Conservation (phyloP, 2,797 vertebrate species). For the Gorsachius magnificus region DNA sequence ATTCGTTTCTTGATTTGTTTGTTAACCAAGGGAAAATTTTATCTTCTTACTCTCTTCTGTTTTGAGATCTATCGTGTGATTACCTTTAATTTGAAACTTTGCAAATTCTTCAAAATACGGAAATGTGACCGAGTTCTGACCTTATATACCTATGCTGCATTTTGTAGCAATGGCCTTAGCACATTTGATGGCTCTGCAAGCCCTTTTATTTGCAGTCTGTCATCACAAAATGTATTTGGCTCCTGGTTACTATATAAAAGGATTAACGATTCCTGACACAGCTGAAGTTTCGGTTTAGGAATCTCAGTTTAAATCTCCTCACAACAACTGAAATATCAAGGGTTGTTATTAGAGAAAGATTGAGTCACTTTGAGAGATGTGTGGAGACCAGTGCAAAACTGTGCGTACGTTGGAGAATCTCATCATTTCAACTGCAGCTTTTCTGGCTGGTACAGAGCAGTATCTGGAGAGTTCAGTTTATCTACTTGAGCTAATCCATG, state of each 20-base stretch:
- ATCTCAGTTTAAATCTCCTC: not conserved
- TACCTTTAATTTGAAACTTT: not conserved
- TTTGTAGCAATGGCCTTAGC: not conserved
- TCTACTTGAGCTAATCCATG: not conserved
- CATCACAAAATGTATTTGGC: not conserved
- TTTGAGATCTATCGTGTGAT: not conserved
- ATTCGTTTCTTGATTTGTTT: not conserved
- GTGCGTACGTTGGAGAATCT: fast-evolving
- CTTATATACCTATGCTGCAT: not conserved
- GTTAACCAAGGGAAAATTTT: not conserved
- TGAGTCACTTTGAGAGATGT: not conserved
- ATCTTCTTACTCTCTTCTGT: not conserved
- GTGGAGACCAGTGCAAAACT: not conserved
- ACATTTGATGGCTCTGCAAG: not conserved
- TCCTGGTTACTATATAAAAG: not conserved
- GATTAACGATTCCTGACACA: not conserved
- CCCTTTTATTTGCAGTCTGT: not conserved
- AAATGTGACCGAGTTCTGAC: not conserved
- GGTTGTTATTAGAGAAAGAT: not conserved
- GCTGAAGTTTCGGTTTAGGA: not conserved
- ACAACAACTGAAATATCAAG: not conserved
- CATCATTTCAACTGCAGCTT: not conserved
- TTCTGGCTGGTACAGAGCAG: not conserved
- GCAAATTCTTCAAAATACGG: not conserved
- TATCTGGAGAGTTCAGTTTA: not conserved